Evolutionary conservation across 64 coral and sea anemone genomes (phyloP), one percentile per base, ranked within the genome.

Genomic region (Pocillopora damicornis): DNA sequence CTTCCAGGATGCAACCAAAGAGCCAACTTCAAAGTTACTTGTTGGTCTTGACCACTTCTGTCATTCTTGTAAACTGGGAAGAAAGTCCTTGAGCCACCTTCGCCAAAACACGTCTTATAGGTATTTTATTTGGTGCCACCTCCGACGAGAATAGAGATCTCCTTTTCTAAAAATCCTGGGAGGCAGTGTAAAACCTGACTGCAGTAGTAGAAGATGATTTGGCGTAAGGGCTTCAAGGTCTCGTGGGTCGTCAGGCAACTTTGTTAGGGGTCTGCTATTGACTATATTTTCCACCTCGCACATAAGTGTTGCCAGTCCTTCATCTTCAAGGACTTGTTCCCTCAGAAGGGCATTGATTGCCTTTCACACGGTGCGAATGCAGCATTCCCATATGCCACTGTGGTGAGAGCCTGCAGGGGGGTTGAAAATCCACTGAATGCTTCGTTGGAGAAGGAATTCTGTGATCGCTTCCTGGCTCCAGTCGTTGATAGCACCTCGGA

Each of bases 121-220:
- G 37, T 78, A 78, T n/a, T 78, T 0, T 22, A 78, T 56, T 45
- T 86, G 83, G 23, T 37, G 65, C 83, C 83, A 73, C 61, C 83
- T 69, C 69, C 66, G 7, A 71, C 83, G 65, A 12, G 69, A 42
- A 38, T 86, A 86, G 15, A 86, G 9, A 34, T 86, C 83, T 37
- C 57, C 61, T 20, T 42, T 63, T 17, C 61, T 67, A 34, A 86
- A 86, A 22, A 86, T 62, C 2, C 83, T 67, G 56, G 83, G 83
- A 5, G 67, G 83, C 37, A 86, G 37, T 58, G 16, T 36, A 20
- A 72, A 38, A 11, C 65, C 86, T 12, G 34, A 51, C 11, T 26
- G 71, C 69, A 87, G 56, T 22, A 87, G 45, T 11, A 87, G 51
- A 58, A 87, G 69, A 42, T 87, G 86, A 76, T 87, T 87, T n/a